Evolutionary conservation across 2,113 vertebrate genomes (phyloP).

Genomic region (Lycaon pictus): DNA sequence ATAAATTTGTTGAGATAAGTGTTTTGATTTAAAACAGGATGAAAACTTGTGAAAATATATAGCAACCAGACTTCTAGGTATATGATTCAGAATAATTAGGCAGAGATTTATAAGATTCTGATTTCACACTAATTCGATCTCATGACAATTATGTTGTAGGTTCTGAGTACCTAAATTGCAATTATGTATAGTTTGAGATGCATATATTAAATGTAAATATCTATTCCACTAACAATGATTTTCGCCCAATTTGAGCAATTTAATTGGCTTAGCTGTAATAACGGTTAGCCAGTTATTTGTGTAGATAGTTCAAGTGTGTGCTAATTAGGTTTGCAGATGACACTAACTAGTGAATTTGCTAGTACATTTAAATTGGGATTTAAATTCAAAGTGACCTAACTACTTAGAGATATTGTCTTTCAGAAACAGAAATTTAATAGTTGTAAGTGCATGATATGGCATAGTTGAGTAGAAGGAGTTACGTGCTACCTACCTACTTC

Average conservation of each 20-base stretch:
- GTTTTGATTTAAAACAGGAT: constrained; percentile 34
- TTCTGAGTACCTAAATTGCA: background rate
- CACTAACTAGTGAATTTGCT: constrained; percentile 48
- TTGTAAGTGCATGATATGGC: background rate
- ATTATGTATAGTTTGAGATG: constrained; percentile 34
- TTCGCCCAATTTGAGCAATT: constrained; percentile 56
- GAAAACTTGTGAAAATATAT: background rate
- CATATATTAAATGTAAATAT: constrained; percentile 45
- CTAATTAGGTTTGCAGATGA: constrained; percentile 36
- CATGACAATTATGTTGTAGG: constrained; percentile 13
- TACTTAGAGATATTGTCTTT: background rate
- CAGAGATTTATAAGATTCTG: constrained; percentile 47
- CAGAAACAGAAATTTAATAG: constrained; percentile 19
- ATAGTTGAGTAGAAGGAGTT: background rate
- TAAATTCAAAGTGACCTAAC: constrained; percentile 36
- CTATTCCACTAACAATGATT: constrained; percentile 17
- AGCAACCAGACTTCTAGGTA: background rate
- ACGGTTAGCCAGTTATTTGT: background rate
- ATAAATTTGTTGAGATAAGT: constrained; percentile 54
- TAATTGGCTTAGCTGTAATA: background rate
- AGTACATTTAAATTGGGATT: constrained; percentile 45
- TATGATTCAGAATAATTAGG: constrained; percentile 36
- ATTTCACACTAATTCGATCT: constrained; percentile 51
- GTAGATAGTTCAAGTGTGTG: constrained; percentile 36
- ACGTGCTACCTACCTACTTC: background rate